Percentiles rank a stretch among this genome's conserved stretches.
Evolutionary conservation across 1,140 invertebrate genomes (phyloP).

Genomic region (Drosophila punjabiensis): DNA sequence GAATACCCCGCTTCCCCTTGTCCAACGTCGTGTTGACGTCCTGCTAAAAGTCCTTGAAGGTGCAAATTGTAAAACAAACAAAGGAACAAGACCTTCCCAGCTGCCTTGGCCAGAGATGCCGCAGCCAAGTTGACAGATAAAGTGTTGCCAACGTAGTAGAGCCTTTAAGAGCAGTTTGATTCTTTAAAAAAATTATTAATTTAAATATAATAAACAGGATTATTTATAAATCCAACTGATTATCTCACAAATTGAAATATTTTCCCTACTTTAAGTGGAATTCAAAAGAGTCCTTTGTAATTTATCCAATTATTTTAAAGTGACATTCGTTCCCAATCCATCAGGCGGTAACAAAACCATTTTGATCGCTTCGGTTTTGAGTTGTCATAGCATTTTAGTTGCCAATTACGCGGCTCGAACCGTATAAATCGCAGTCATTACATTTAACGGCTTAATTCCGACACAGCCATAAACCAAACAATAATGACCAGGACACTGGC

Average conservation of each 20-base stretch:
- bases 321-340: conserved; percentile 6
- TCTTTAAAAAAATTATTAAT: neutral
- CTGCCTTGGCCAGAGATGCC: conserved; percentile 19
- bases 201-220: no score
- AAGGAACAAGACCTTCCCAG: conserved; percentile 30
- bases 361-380: conserved; percentile 40
- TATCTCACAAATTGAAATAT: neutral
- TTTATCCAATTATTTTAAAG: conserved; percentile 27
- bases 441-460: conserved; percentile 72
- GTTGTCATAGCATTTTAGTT: conserved; percentile 57
- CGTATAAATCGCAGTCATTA: conserved; percentile 70
- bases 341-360: conserved; percentile 22
- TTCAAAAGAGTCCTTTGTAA: neutral
- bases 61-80: conserved; percentile 58
- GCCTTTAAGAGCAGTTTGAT: neutral
- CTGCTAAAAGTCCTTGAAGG: conserved; percentile 57
- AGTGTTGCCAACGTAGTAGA: neutral
- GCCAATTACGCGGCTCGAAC: conserved; percentile 62
- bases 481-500: conserved; percentile 29
- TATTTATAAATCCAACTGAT: neutral
- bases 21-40: conserved; percentile 43
- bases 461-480: conserved; percentile 41
- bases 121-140: conserved; percentile 33
- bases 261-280: neutral
- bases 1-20: conserved; percentile 5